phyloP scores from a whole-genome alignment of 1,140 invertebrate genomes.

The Drosophila nikananu region DNA sequence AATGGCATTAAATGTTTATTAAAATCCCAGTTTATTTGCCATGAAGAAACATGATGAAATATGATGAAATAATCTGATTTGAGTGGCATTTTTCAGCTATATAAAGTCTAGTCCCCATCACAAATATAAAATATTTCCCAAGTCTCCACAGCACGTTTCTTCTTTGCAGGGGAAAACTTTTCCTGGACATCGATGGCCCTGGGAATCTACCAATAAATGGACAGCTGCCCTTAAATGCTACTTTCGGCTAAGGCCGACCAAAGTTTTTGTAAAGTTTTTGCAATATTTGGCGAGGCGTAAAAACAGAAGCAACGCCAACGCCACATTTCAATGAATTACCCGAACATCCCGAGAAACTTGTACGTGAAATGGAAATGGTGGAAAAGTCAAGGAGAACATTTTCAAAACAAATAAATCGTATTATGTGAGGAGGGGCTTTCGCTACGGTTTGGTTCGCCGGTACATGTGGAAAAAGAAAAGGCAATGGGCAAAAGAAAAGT shows the following conservation, averaged over 20 bases:
- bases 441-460: neutral
- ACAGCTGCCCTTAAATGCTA: slow-evolving; percentile 28
- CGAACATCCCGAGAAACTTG: slow-evolving; percentile 27
- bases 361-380: slow-evolving; percentile 21
- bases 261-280: slow-evolving; percentile 56
- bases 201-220: slow-evolving; percentile 18
- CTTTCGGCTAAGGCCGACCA: slow-evolving; percentile 1
- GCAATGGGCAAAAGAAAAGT: slow-evolving; percentile 34
- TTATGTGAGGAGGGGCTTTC: slow-evolving; percentile 46
- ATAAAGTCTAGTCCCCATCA: neutral
- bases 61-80: neutral
- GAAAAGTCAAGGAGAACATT: slow-evolving; percentile 53
- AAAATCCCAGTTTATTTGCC: slow-evolving; percentile 5
- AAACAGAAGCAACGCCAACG: slow-evolving; percentile 55
- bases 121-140: neutral
- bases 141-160: neutral
- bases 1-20: slow-evolving; percentile 26
- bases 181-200: slow-evolving; percentile 4
- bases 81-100: neutral
- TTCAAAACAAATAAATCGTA: slow-evolving; percentile 60
- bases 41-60: neutral
- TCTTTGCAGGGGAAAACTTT: neutral
- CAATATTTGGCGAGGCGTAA: slow-evolving; percentile 72
- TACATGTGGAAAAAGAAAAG: slow-evolving; percentile 14
- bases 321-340: slow-evolving; percentile 45